A percentile compares a stretch with the other conserved stretches of the same genome.
phyloP scores from a whole-genome alignment of 2,797 vertebrate species.

The Sciaenops ocellatus region DNA sequence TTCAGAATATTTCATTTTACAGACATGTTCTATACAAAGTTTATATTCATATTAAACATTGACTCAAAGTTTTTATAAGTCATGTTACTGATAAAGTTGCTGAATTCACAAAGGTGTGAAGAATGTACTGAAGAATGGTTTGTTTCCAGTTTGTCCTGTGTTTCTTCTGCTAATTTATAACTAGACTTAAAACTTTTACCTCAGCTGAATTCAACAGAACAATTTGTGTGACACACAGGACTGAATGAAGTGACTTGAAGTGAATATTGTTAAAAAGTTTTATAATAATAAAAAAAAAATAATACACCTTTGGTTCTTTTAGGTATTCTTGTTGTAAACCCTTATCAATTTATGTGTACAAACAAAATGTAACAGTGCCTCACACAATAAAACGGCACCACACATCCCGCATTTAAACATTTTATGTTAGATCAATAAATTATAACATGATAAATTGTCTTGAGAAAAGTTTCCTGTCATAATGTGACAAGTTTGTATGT shows the following conservation, averaged over 20 bases:
- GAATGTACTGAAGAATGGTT: constrained; percentile 14
- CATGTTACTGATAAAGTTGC: not conserved
- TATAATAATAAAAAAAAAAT: constrained; percentile 41
- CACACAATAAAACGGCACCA: too few species aligned
- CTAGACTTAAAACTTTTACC: constrained; percentile 43
- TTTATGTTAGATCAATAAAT: too few species aligned
- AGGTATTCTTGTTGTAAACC: not conserved
- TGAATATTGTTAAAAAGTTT: constrained; percentile 34
- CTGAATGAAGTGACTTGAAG: constrained; percentile 30
- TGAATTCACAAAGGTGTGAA: constrained; percentile 20
- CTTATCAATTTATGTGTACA: too few species aligned
- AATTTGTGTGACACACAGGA: constrained; percentile 7
- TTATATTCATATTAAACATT: constrained; percentile 3
- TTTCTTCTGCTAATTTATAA: constrained; percentile 38
- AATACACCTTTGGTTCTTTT: constrained; percentile 8
- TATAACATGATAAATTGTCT: too few species aligned
- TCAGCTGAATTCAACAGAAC: constrained; percentile 36
- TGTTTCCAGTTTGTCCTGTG: constrained; percentile 23
- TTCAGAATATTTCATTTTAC: not conserved
- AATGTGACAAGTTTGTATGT: too few species aligned
- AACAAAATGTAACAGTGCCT: too few species aligned
- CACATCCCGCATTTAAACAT: too few species aligned
- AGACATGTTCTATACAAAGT: not conserved
- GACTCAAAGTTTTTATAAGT: constrained; percentile 11
- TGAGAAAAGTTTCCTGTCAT: too few species aligned